These are phyloP conservation scores for Zingel zingel DNA, from an alignment of 2,113 vertebrate genomes.

Conservation along the genomic window DNA sequence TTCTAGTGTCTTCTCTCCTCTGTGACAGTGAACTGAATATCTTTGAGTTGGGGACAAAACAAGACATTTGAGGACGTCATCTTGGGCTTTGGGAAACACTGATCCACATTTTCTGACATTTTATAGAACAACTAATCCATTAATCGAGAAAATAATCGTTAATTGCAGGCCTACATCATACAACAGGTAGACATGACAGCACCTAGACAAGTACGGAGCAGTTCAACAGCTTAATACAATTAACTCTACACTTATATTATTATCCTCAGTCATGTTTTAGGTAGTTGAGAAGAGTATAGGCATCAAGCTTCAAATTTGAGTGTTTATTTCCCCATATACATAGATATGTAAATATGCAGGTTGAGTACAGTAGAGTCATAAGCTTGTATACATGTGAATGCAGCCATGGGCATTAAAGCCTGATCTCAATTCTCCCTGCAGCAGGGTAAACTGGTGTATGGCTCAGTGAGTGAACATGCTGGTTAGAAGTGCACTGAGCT, in stretches of 20 bases:
- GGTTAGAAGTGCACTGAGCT: slow-evolving; percentile 54
- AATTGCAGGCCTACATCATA: too few relatives aligned
- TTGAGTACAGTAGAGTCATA: not conserved
- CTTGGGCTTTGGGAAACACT: too few relatives aligned
- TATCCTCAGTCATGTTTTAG: not conserved
- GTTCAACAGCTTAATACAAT: not conserved
- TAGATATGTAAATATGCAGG: not conserved
- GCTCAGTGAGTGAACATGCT: slow-evolving; percentile 41
- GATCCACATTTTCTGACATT: too few relatives aligned
- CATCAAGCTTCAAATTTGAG: too few relatives aligned
- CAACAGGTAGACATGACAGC: not conserved
- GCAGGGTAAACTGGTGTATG: slow-evolving; percentile 40
- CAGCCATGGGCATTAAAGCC: not conserved
- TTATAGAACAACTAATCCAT: too few relatives aligned
- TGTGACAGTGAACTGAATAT: too few relatives aligned
- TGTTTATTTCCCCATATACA: not conserved
- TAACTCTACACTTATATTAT: not conserved
- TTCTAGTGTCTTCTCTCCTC: too few relatives aligned
- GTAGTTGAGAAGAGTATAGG: not conserved
- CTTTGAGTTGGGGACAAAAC: too few relatives aligned
- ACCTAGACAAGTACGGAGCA: not conserved
- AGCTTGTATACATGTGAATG: not conserved
- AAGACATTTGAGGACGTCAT: too few relatives aligned
- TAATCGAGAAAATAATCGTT: too few relatives aligned
- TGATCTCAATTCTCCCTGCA: slow-evolving; percentile 8